Conservation (phyloP, 2,888 invertebrate genomes). For the Melipona bicolor region DNA sequence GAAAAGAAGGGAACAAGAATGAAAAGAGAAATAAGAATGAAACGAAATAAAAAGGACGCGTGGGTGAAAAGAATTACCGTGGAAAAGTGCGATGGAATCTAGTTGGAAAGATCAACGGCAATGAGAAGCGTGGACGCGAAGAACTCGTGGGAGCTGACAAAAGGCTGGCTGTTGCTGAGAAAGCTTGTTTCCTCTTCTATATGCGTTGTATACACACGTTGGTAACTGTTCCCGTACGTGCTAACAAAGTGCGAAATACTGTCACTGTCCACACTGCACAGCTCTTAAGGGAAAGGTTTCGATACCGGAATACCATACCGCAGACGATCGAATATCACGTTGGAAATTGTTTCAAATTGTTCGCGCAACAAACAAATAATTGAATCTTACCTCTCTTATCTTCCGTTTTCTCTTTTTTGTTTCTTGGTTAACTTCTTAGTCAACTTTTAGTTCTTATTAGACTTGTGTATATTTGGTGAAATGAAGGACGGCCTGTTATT, state of each 20-base stretch:
- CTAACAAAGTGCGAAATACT: constrained; percentile 51
- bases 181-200: constrained; percentile 37
- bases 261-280: constrained; percentile 44
- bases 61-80: not conserved
- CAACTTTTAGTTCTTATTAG: too few species aligned
- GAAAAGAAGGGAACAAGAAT: not conserved
- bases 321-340: constrained; percentile 12
- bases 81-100: constrained; percentile 17
- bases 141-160: constrained; percentile 63
- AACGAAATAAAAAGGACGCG: not conserved
- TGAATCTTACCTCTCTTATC: not conserved
- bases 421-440: not conserved
- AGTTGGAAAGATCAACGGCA: constrained; percentile 43
- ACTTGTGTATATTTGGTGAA: not conserved
- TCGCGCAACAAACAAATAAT: not conserved
- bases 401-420: not conserved
- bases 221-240: constrained; percentile 5
- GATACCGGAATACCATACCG: not conserved
- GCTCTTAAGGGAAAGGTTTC: constrained; percentile 1
- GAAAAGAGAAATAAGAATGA: not conserved
- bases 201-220: not conserved
- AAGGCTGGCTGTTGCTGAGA: constrained; percentile 43
- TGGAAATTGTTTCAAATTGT: constrained; percentile 26
- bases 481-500: not conserved
- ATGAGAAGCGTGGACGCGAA: constrained; percentile 27